Conservation (phyloP, 2,113 vertebrate genomes). For the Rattus rattus region DNA sequence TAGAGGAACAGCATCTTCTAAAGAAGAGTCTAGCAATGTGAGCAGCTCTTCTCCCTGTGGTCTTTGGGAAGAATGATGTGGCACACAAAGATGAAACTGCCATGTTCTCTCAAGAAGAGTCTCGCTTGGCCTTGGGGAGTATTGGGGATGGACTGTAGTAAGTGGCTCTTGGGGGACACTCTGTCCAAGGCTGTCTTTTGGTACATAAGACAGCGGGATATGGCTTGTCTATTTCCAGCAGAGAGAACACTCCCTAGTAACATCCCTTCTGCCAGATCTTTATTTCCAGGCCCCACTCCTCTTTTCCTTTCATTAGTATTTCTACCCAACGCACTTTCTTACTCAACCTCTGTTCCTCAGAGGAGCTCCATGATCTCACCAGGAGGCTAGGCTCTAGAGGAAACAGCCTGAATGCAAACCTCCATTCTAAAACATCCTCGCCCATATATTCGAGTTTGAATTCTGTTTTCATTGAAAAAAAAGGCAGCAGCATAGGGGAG, state of each 20-base stretch:
- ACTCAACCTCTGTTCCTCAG: background rate
- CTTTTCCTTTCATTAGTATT: background rate
- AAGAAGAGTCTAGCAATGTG: background rate
- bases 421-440: background rate
- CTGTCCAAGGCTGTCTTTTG: no score
- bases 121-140: background rate
- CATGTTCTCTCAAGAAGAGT: background rate
- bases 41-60: fast-evolving
- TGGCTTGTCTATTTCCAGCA: background rate
- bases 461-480: background rate
- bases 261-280: background rate
- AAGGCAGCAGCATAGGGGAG: background rate
- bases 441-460: background rate
- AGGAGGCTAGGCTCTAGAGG: background rate
- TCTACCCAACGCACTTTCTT: fast-evolving
- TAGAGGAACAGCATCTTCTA: background rate
- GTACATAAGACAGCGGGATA: fast-evolving
- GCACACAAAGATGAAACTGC: background rate
- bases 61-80: background rate
- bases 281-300: no score
- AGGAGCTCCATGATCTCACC: background rate
- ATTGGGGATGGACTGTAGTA: no score
- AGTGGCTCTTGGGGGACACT: background rate
- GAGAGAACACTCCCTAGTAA: background rate
- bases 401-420: no score